Evolutionary conservation across 2,888 invertebrate genomes (phyloP), one percentile per base, ranked within the genome.

Genomic region (Archips crataeganus): DNA sequence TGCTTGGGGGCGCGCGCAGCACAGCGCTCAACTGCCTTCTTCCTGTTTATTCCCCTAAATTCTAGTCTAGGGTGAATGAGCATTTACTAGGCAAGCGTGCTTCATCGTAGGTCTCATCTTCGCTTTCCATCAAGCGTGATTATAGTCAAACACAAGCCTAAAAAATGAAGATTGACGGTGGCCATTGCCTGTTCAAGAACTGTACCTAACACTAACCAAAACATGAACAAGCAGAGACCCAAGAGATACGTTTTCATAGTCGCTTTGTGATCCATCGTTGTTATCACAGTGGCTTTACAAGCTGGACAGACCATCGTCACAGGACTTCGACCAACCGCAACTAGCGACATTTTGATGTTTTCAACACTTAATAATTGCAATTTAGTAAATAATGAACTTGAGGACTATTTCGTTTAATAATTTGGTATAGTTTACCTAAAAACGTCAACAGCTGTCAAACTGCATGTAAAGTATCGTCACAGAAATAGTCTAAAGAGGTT

Each of bases 391-490:
- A 51, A 2, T 51, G 51, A 15, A 51, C n/a, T 5, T 2, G 23
- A 54, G 2, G 23, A 54, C 23, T 54, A 54, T 54, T 54, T 54
- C n/a, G n/a, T 54, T 54, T 54, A 23, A 9, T 54, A n/a, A 15
- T 49, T 54, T 57, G 32, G 57, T 57, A 57, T 57, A 32, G 57
- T 57, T 57, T 57, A 57, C 57, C 8, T 57, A 57, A 3, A 11
- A 11, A 57, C 32, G 10, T 32, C 32, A 23, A 23, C 23, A 54
- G 57, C 57, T 23, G 54, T 23, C 54, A 54, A 54, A 57, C 51
- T 9, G 2, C 9, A 54, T 13, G 13, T 54, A 8, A 9, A 54
- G 8, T 54, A 6, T 54, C 54, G 9, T 54, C 23, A 54, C 54
- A 54, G 51, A 54, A 8, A 23, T 23, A 23, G 23, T 23, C 23